Conservation (phyloP, 2,888 invertebrate species). For the Apodemia hepburni region DNA sequence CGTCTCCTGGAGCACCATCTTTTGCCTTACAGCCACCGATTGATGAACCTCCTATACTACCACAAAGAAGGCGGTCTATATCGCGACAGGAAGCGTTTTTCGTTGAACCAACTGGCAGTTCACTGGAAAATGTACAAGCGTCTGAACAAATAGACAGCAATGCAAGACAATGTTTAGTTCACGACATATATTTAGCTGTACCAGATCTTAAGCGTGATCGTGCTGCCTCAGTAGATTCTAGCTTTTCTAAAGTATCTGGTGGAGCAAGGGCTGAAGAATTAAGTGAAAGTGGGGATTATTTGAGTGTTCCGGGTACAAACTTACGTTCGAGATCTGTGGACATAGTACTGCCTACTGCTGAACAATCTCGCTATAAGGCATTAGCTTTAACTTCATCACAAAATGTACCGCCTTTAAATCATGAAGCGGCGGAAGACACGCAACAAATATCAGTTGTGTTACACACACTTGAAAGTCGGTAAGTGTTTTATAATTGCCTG, state of each 20-base stretch:
- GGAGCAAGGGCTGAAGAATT: constrained; percentile 86
- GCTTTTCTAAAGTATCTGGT: constrained; percentile 89
- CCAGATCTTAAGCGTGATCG: constrained; percentile 91
- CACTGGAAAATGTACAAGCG: constrained; percentile 84
- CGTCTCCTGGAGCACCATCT: constrained; percentile 76
- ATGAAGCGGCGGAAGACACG: constrained; percentile 41
- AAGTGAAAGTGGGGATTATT: constrained; percentile 80
- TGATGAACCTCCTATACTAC: constrained; percentile 63
- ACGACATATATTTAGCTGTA: constrained; percentile 89
- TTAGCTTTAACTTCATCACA: constrained; percentile 83
- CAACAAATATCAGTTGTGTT: constrained; percentile 36
- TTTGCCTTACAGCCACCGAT: constrained; percentile 79
- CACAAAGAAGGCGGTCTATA: constrained; percentile 85
- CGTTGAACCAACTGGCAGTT: constrained; percentile 86
- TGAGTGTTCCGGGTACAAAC: constrained; percentile 86
- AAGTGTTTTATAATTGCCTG: constrained; percentile 37
- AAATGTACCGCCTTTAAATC: constrained; percentile 42
- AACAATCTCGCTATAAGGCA: constrained; percentile 93
- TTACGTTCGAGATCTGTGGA: constrained; percentile 91
- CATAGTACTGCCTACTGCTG: constrained; percentile 92
- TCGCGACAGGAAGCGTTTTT: constrained; percentile 92
- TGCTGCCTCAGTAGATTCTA: constrained; percentile 93
- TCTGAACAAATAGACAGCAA: constrained; percentile 61
- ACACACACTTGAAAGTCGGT: constrained; percentile 53
- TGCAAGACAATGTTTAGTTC: constrained; percentile 73